Base-by-base conservation (phyloP, 37 sponge, comb jelly and placozoan species). In the Lycopodina hypogea region DNA sequence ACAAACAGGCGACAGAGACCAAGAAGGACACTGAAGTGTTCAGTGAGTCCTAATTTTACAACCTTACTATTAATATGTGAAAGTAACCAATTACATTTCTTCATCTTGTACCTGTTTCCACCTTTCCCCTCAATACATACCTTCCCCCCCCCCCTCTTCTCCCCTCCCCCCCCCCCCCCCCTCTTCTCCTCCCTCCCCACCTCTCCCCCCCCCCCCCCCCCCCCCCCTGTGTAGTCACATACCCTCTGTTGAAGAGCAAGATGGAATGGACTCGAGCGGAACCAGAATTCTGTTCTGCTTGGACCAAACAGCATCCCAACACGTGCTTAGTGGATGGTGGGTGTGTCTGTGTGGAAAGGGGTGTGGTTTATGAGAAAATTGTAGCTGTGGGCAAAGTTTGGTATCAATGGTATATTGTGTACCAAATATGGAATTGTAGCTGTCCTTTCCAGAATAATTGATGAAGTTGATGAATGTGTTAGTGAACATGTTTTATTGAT, bases 241-340 rank as follows among this genome's bases (percentile, higher is more conserved):
- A 90, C 45, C 85, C 89, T 23, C 66, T 87, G 19, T 59, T 94
- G 62, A 87, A 67, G 69, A 90, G 80, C 76, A 79, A 61, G 74
- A 33, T 8, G 24, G 55, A 66, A 9, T 94, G 95, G 95, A 67
- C 80, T 11, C 71, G 71, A 34, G 66, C 88, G 34, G 67, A 70
- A 2, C 28, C 41, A 19, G 86, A 83, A 18, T 76, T 88, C 73
- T 83, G 91, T 56, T 91, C 91, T 60, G 76, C 60, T 26, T 62
- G 73, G 48, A 74, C 88, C 38, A 53, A 71, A 42, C 56, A 79
- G 55, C 86, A 89, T 63, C 95, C 95, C 29, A 39, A 71, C 72
- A 88, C 91, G 30, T 76, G 60, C 38, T 81, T 94, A 1, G 67
- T 94, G 39, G 91, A 94, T 64, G 78, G 95, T 87, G 48, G 48